Base-by-base conservation (phyloP, 2,888 invertebrate genomes). In the Tyria jacobaeae region DNA sequence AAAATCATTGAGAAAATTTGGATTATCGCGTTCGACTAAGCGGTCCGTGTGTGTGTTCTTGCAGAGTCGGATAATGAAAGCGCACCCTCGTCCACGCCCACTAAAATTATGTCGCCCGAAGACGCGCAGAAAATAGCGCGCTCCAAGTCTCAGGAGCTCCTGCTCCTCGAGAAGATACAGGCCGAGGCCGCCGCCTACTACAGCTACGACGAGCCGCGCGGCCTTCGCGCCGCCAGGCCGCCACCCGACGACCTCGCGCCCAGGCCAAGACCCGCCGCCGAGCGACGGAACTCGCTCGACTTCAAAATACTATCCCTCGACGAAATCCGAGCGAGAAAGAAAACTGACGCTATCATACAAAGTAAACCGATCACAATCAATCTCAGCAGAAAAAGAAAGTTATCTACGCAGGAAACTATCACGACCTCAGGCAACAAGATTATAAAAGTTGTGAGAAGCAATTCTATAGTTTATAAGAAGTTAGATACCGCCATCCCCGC, bases 1-100 rank as follows among this genome's bases (percentile, higher is more conserved):
- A 91, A 92, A 92, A 92, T 92, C 91, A 89, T 89, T 71, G 76
- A 59, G 70, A 68, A 73, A 57, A 55, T 68, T 70, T 70, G 54
- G 73, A 64, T 68, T 66, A 51, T 68, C 64, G 72, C 75, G 80
- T 49, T 73, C 78, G 81, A 86, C 80, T 90, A 86, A 90, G 85
- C 85, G 87, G 82, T 83, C 76, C 80, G 82, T 85, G 82, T 83
- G 89, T 95, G 95, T 95, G 95, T 96, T 96, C 95, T 96, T 96
- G 94, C 96, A 96, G 96, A 96, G 91, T 96, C 96, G 81, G 96
- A 96, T 94, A 96, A 94, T 88, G 96, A 96, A 94, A 96, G 96
- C 87, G 95, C 94, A 75, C 95, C 96, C 31, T 95, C 96, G 39
- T 91, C 92, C 62, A 95, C 95, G 71, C 96, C 96, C 66, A 91